A percentile compares a stretch with the other conserved stretches of the same genome.
Evolutionary conservation across 2,888 invertebrate species (phyloP).

Genomic region (Drosophila yooni): DNA sequence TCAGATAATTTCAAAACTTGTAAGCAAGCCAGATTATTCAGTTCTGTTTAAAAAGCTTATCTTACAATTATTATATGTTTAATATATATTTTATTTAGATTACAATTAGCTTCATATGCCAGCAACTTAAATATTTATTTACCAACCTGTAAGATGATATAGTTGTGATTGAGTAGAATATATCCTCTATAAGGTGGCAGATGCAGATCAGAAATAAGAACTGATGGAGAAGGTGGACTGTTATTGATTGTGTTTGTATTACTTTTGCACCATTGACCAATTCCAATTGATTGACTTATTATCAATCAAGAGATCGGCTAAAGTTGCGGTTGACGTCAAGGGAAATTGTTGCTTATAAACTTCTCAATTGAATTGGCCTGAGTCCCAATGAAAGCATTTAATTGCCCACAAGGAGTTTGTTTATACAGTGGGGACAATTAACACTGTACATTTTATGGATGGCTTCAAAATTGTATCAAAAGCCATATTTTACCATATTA

Average conservation of each 20-base stretch:
- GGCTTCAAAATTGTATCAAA: slow-evolving; percentile 62
- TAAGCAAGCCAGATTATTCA: not conserved
- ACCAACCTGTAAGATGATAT: not conserved
- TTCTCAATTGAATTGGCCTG: slow-evolving; percentile 33
- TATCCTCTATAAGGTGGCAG: not conserved
- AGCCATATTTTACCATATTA: slow-evolving; percentile 63
- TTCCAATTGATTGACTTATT: slow-evolving; percentile 40
- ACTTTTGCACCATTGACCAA: slow-evolving; percentile 30
- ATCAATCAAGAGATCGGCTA: slow-evolving; percentile 15
- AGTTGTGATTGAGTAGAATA: not conserved
- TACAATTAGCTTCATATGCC: not conserved
- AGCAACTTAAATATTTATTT: not conserved
- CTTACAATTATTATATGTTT: not conserved
- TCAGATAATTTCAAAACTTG: slow-evolving; percentile 17
- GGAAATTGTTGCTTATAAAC: slow-evolving; percentile 18
- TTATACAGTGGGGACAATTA: slow-evolving; percentile 36
- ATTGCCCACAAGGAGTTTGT: slow-evolving; percentile 25
- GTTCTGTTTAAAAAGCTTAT: not conserved
- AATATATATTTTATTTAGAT: not conserved
- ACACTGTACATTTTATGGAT: slow-evolving; percentile 25
- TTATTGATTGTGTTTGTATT: slow-evolving; percentile 30
- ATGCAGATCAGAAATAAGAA: not conserved
- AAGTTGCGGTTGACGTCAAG: slow-evolving; percentile 43
- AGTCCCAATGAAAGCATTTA: slow-evolving; percentile 35
- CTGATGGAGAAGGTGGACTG: not conserved